A percentile compares a stretch with the other conserved stretches of the same genome.
Conservation (phyloP, 2,113 vertebrate species). For the Coryphaenoides rupestris region DNA sequence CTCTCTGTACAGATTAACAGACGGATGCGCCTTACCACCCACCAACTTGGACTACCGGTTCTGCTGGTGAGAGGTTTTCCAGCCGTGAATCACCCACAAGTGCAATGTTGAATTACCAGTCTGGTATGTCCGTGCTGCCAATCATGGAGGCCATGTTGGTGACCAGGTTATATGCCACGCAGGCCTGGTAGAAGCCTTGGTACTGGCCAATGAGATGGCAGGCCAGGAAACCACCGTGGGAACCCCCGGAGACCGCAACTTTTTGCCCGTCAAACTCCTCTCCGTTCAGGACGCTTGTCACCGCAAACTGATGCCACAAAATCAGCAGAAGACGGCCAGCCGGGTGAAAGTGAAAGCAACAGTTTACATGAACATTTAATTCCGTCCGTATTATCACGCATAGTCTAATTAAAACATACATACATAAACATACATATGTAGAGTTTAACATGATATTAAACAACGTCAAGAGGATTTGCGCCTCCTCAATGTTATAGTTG, state of each 20-base stretch:
- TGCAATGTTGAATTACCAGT: conserved; percentile 76
- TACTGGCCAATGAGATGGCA: conserved; percentile 95
- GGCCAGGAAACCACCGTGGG: conserved; percentile 91
- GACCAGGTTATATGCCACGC: conserved; percentile 86
- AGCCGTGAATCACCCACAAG: too few relatives aligned
- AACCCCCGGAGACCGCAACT: conserved; percentile 83
- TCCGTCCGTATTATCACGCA: too few relatives aligned
- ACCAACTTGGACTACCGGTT: too few relatives aligned
- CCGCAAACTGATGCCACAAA: conserved; percentile 74
- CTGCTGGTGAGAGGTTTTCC: too few relatives aligned
- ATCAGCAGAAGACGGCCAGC: background rate
- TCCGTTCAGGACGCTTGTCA: conserved; percentile 79
- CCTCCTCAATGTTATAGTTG: too few relatives aligned
- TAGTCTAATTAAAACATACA: too few relatives aligned
- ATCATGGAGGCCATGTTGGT: conserved; percentile 89
- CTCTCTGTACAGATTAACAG: too few relatives aligned
- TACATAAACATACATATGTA: too few relatives aligned
- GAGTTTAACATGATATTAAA: too few relatives aligned
- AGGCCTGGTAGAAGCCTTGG: conserved; percentile 84
- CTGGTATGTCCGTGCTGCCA: conserved; percentile 87
- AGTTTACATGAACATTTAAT: background rate
- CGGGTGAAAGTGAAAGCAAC: background rate
- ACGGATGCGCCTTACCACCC: too few relatives aligned
- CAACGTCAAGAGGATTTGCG: too few relatives aligned
- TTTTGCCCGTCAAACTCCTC: conserved; percentile 69